These are phyloP conservation scores for Sebastes steindachneri DNA, from an alignment of 2,797 vertebrate species.

Conservation along the genomic window DNA sequence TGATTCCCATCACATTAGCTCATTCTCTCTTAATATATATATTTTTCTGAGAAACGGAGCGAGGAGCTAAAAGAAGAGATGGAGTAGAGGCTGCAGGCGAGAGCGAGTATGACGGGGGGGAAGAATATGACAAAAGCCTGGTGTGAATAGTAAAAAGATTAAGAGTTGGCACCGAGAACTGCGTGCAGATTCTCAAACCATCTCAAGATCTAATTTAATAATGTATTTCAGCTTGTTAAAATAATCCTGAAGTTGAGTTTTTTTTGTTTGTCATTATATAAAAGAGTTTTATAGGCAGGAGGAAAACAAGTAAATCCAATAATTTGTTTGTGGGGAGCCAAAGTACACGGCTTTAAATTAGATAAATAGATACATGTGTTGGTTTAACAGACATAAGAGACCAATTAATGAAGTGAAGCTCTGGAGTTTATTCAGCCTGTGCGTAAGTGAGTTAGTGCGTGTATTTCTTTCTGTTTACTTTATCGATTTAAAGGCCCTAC, in stretches of 20 bases:
- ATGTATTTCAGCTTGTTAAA: slow-evolving; percentile 55
- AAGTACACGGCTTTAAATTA: slow-evolving; percentile 52
- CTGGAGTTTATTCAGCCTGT: slow-evolving; percentile 48
- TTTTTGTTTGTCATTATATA: slow-evolving; percentile 11
- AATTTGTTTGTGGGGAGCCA: slow-evolving; percentile 59
- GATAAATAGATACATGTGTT: slow-evolving; percentile 72
- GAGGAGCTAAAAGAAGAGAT: slow-evolving; percentile 10
- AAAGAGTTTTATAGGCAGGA: slow-evolving; percentile 40
- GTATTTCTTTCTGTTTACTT: slow-evolving; percentile 53
- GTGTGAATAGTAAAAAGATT: slow-evolving; percentile 20
- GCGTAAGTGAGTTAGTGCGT: slow-evolving; percentile 13
- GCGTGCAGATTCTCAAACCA: slow-evolving; percentile 33
- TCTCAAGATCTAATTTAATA: slow-evolving; percentile 44
- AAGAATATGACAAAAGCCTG: slow-evolving; percentile 15
- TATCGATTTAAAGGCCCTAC: slow-evolving; percentile 58
- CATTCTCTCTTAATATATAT: slow-evolving; percentile 20
- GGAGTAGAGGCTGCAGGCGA: slow-evolving; percentile 34
- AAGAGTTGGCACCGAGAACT: slow-evolving; percentile 13
- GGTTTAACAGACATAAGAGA: slow-evolving; percentile 67
- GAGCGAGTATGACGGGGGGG: not conserved
- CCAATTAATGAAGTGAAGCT: slow-evolving; percentile 62
- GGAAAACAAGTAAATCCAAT: slow-evolving; percentile 57
- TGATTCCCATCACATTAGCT: slow-evolving; percentile 29
- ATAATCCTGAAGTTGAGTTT: slow-evolving; percentile 16
- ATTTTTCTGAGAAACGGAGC: slow-evolving; percentile 6